Percentiles rank a stretch among this genome's conserved stretches.
Conservation (phyloP, 2,113 vertebrate genomes). For the Merops nubicus region DNA sequence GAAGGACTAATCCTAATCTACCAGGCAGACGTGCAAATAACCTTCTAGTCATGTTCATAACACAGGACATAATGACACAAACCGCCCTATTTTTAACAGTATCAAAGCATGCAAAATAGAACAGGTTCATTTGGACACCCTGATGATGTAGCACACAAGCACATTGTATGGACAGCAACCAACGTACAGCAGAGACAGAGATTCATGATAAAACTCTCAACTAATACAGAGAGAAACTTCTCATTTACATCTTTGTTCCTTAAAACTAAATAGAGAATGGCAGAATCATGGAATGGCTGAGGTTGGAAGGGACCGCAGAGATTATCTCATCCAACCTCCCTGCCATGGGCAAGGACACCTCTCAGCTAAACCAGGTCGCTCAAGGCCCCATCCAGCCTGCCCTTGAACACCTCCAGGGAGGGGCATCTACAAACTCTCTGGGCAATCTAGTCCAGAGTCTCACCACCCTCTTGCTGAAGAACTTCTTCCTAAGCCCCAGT, state of each 20-base stretch:
- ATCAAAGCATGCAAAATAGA: not conserved
- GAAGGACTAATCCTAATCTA: not conserved
- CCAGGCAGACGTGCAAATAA: not conserved
- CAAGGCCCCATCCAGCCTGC: no score
- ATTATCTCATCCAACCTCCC: no score
- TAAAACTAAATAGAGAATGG: not conserved
- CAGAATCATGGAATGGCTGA: no score
- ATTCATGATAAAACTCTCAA: not conserved
- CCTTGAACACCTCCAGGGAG: no score
- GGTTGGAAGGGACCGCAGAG: no score
- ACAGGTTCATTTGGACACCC: not conserved
- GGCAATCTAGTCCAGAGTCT: no score
- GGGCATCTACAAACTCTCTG: no score
- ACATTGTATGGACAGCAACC: not conserved
- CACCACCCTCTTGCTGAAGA: no score
- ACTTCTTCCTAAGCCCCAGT: no score
- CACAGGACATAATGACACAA: not conserved
- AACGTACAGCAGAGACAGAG: not conserved
- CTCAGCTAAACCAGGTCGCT: no score
- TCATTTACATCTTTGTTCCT: not conserved
- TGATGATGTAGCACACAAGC: not conserved
- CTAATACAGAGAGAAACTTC: not conserved
- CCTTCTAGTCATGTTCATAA: not conserved
- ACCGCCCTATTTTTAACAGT: not conserved
- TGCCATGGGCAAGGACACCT: no score